These are phyloP conservation scores for Budorcas taxicolor DNA, from an alignment of 2,113 vertebrate genomes.

Conservation along the genomic window DNA sequence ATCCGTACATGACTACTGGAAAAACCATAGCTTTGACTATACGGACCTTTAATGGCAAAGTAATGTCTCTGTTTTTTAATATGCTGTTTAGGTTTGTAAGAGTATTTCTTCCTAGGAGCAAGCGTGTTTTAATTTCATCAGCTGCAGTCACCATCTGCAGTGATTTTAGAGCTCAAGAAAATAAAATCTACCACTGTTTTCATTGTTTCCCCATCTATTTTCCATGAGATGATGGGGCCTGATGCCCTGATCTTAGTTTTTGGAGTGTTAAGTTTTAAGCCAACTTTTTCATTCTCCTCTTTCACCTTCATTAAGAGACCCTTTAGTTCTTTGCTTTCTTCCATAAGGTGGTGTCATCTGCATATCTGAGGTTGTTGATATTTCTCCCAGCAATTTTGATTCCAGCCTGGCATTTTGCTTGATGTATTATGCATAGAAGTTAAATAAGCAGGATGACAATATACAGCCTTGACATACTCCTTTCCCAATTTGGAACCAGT, in stretches of 20 bases:
- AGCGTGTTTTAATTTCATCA: background rate
- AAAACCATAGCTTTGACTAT: background rate
- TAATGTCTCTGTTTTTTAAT: background rate
- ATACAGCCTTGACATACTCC: background rate
- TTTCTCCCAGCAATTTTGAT: background rate
- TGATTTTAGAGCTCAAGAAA: background rate
- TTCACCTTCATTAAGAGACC: background rate
- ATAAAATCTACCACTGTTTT: background rate
- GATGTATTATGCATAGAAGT: background rate
- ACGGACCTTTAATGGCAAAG: background rate
- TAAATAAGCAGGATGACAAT: background rate
- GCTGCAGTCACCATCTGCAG: background rate
- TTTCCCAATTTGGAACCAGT: background rate
- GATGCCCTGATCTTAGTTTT: background rate
- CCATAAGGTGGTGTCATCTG: background rate
- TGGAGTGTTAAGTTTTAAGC: background rate
- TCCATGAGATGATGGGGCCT: background rate
- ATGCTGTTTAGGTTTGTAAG: background rate
- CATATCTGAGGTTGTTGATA: background rate
- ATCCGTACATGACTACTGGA: background rate
- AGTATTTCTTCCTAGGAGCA: background rate
- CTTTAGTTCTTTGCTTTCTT: background rate
- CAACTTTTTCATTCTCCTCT: background rate
- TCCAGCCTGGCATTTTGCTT: background rate
- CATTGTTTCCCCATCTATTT: background rate